Conservation (phyloP, 2,113 vertebrate species). For the Upupa epops region DNA sequence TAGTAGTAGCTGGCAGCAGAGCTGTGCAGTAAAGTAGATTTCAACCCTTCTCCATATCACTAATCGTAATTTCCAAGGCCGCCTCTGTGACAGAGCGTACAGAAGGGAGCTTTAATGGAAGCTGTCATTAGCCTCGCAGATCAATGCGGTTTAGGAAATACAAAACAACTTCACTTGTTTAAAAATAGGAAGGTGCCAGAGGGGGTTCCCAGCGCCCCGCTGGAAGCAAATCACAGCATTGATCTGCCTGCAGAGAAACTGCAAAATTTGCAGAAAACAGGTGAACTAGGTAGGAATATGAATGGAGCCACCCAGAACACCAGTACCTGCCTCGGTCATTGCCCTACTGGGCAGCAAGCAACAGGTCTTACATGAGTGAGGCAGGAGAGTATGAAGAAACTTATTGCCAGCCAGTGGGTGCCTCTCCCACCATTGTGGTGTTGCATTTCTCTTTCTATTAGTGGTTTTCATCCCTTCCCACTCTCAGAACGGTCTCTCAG, state of each 20-base stretch:
- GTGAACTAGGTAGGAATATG: slow-evolving; percentile 44
- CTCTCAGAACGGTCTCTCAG: not conserved
- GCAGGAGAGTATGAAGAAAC: not conserved
- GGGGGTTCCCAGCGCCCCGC: slow-evolving; percentile 56
- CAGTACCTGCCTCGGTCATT: not conserved
- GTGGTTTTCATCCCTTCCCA: not conserved
- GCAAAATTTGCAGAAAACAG: slow-evolving; percentile 51
- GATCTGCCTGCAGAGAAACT: slow-evolving; percentile 60
- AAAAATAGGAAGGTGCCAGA: slow-evolving; percentile 74
- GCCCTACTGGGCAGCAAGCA: not conserved
- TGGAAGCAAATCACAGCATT: slow-evolving; percentile 68
- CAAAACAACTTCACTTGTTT: slow-evolving; percentile 72
- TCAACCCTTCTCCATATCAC: slow-evolving; percentile 43
- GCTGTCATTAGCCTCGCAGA: slow-evolving; percentile 69
- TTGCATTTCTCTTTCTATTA: not conserved
- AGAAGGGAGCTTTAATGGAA: slow-evolving; percentile 71
- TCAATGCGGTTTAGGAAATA: slow-evolving; percentile 73
- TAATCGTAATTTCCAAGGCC: slow-evolving; percentile 73
- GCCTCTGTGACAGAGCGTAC: slow-evolving; percentile 61
- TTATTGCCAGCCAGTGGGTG: not conserved
- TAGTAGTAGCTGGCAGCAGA: slow-evolving; percentile 56
- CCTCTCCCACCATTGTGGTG: not conserved
- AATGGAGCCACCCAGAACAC: slow-evolving; percentile 6
- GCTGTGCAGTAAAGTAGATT: slow-evolving; percentile 52
- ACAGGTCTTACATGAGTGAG: not conserved